Evolutionary conservation across 1,140 invertebrate genomes (phyloP).

Genomic region (Batillaria attramentaria): DNA sequence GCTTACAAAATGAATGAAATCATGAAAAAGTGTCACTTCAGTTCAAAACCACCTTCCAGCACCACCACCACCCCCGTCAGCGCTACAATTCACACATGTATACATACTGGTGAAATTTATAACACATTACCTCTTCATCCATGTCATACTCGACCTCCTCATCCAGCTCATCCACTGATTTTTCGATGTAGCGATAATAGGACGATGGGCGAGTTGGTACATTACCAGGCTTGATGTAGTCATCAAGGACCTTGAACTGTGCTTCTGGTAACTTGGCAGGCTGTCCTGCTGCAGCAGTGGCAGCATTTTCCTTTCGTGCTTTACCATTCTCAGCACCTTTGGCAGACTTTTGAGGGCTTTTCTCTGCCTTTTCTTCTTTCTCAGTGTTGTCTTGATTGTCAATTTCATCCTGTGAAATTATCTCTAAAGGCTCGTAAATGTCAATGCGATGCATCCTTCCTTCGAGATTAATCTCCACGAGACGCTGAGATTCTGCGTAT

Average conservation of each 20-base stretch:
- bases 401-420: slow-evolving; percentile 71
- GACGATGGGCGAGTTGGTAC: slow-evolving; percentile 85
- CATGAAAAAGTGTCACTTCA: too few species aligned
- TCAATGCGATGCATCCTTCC: slow-evolving; percentile 75
- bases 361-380: slow-evolving; percentile 68
- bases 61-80: too few species aligned
- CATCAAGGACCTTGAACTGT: slow-evolving; percentile 83
- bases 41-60: too few species aligned
- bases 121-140: slow-evolving; percentile 93
- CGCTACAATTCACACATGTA: too few species aligned
- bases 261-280: slow-evolving; percentile 83
- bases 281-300: slow-evolving; percentile 37
- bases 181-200: slow-evolving; percentile 92
- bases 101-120: too few species aligned
- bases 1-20: too few species aligned
- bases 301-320: slow-evolving; percentile 58
- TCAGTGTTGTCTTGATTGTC: slow-evolving; percentile 70
- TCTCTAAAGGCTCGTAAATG: slow-evolving; percentile 73
- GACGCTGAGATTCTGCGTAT: slow-evolving; percentile 85
- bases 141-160: slow-evolving; percentile 97
- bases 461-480: slow-evolving; percentile 88
- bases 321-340: slow-evolving; percentile 60
- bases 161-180: slow-evolving; percentile 93
- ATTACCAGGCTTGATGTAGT: slow-evolving; percentile 83
- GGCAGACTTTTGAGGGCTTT: slow-evolving; percentile 58